Evolutionary conservation across 2,797 vertebrate species (phyloP), one percentile per base, ranked within the genome.

Genomic region (Bradypus variegatus): DNA sequence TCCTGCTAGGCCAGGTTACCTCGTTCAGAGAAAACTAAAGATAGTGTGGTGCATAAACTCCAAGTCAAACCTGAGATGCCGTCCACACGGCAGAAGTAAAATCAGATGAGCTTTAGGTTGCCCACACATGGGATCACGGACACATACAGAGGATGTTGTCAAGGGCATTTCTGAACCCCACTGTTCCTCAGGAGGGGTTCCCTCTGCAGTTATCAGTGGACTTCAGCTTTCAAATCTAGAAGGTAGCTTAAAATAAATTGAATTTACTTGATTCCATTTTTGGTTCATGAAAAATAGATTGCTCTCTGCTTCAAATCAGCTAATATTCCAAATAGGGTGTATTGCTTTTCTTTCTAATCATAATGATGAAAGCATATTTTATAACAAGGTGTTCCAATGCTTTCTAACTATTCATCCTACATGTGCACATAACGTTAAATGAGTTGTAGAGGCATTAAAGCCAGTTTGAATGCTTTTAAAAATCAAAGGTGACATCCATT

Each of bases 381-480:
- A 94, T 92, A 97, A 95, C 94, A 95, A 95, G 96, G 96, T 94
- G 94, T 91, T 96, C 97, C 95, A 88, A 94, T 95, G 95, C 95
- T 96, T 97, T 94, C 97, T 96, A 95, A 96, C 96, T 95, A 92
- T 96, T 97, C 94, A 86, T 79, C 92, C 93, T 89, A 95, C 95
- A 72, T 64, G 95, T 94, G 95, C 92, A 93, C 92, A 94, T 96
- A 97, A 96, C 95, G 94, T 91, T 96, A 96, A 97, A 96, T 97
- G 97, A 96, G 94, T 94, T 45, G 94, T 92, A 94, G 96, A 96
- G 91, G 91, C 95, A 95, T 96, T 97, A 96, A 95, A 96, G 95
- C 95, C 97, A 96, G 96, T 97, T 97, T 97, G 94, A 96, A 97
- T 96, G 96, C 95, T 97, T 97, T 97, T 97, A 97, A 97, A 97